Conservation (phyloP, 1,140 invertebrate species). For the Brachionus calyciflorus region DNA sequence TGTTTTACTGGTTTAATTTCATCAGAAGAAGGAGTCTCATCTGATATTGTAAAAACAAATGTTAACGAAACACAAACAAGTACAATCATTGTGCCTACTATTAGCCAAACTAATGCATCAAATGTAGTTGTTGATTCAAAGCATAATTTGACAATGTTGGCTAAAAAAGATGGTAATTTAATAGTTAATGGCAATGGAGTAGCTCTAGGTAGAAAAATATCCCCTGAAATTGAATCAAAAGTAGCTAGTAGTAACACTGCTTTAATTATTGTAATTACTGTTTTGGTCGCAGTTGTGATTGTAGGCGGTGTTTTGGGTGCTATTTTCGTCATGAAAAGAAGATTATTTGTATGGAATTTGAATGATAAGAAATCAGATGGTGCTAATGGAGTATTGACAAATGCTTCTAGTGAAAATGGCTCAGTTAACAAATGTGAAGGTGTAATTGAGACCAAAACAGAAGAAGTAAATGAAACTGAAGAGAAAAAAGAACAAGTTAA, state of each 20-base stretch:
- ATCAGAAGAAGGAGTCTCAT: too few relatives aligned
- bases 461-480: background rate
- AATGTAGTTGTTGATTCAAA: too few relatives aligned
- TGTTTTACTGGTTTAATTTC: too few relatives aligned
- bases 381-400: conserved; percentile 34
- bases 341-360: conserved; percentile 25
- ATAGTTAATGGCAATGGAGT: background rate
- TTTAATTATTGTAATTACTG: conserved; percentile 1
- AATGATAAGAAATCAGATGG: conserved; percentile 35
- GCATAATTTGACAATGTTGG: conserved; percentile 26
- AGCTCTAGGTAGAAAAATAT: conserved; percentile 2
- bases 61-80: too few relatives aligned
- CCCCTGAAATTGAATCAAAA: background rate
- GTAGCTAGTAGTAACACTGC: background rate
- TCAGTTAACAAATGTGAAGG: conserved; percentile 10
- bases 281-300: background rate
- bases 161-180: background rate
- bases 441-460: background rate
- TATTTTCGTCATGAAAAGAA: conserved; percentile 30
- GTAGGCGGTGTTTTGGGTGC: conserved; percentile 10
- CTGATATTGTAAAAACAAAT: too few relatives aligned
- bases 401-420: conserved; percentile 39
- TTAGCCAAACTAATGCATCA: too few relatives aligned
- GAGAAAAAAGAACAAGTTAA: background rate
- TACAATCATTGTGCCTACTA: too few relatives aligned